Conservation (phyloP, 2,797 vertebrate genomes). For the Pogoniulus pusillus region DNA sequence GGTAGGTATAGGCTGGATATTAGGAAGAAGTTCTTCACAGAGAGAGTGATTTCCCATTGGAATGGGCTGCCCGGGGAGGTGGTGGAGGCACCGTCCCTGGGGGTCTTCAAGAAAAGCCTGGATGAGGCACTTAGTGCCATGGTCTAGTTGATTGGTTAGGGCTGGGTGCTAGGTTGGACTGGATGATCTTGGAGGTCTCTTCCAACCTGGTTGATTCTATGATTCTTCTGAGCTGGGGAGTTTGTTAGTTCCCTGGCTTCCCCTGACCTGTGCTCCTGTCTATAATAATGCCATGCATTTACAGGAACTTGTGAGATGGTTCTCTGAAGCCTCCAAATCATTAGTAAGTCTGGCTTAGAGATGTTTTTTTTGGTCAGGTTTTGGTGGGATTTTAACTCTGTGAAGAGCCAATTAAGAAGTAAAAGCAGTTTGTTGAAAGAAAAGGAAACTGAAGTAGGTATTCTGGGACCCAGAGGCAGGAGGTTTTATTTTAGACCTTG, state of each 20-base stretch:
- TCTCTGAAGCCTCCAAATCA: neutral
- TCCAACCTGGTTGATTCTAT: no score
- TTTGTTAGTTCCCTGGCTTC: neutral
- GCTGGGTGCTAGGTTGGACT: no score
- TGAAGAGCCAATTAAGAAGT: neutral
- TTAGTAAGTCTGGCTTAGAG: neutral
- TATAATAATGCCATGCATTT: neutral
- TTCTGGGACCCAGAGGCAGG: neutral
- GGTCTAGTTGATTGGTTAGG: no score
- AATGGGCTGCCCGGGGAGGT: no score
- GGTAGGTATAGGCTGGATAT: no score
- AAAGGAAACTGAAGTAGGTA: neutral
- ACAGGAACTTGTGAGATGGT: neutral
- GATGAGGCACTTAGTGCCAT: no score
- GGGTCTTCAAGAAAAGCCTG: no score
- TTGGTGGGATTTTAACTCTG: neutral
- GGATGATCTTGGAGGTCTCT: no score
- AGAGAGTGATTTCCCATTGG: no score
- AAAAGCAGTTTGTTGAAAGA: neutral
- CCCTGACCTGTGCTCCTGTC: fast-evolving
- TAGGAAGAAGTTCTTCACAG: no score
- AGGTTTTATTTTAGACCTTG: neutral
- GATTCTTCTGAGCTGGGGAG: neutral
- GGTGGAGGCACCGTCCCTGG: no score
- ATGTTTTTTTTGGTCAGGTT: neutral